Evolutionary conservation across 2,888 invertebrate genomes (phyloP), one percentile per base, ranked within the genome.

Genomic region (Disparrhopalites patrizii): DNA sequence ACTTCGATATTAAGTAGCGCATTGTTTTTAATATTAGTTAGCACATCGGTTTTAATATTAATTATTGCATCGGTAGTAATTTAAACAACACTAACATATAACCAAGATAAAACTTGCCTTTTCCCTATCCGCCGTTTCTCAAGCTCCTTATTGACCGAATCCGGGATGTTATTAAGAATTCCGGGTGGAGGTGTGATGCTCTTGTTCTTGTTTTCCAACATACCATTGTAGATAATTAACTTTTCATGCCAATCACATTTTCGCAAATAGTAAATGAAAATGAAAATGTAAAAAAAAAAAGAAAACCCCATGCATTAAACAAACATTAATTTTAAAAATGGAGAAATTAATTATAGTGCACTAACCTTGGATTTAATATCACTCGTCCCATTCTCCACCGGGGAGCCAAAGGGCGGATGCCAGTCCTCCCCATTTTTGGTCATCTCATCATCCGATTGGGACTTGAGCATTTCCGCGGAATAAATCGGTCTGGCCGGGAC

Each of bases 401-500:
- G 31, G 5, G 88, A 90, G 90, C 68, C 23, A 66, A 1, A 31
- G 8, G 13, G 3, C n/a, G 31, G 27, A 23, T 52, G 31, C n/a
- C n/a, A 10, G n/a, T 40, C 58, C 43, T 43, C 43, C 8, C 43
- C n/a, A 5, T 43, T 43, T 43, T 64, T 43, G 28, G 57, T 66
- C 57, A 74, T 69, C 57, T 73, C 72, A 66, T 72, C 72, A 56
- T 74, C 76, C 10, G 73, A 71, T 31, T 73, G 73, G 18, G 81
- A 80, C 62, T 79, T 79, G 54, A 80, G 68, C 72, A 79, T 74
- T 70, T 81, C 82, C 0, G 86, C 86, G 0, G 89, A 87, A 77
- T 88, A 85, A 0, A 88, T 85, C 18, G 90, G 85, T 54, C 89
- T 82, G 20, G 89, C 88, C 40, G 89, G 87, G 77, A 91, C 89